Base-by-base conservation (phyloP, 2,888 invertebrate species). In the Empis stercorea region DNA sequence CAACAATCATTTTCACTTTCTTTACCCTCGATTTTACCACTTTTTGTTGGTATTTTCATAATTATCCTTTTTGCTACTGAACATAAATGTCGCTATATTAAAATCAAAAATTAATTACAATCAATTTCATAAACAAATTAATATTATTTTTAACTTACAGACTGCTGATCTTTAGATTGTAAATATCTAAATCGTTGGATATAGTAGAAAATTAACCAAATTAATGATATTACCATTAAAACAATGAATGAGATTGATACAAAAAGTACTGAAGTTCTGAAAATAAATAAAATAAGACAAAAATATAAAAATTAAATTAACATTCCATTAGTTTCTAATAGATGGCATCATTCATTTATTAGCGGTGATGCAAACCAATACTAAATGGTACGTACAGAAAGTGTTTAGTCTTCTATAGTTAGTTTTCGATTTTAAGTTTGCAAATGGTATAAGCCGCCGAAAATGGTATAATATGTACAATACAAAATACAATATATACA, bases 161-260 rank as follows among this genome's bases (percentile, higher is more conserved):
- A 91, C 55, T 95, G 78, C 62, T 89, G 78, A 65, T 95, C 93
- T 71, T 94, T 95, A 50, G 93, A 92, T 68, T 94, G 91, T 51
- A 93, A 84, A 65, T 94, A 93, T 51, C 94, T 76, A 71, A 94
- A 93, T 56, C 93, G 75, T 71, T 95, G 94, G 45, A 95, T 86
- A 69, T 95, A 95, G 73, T 95, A 95, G 73, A 94, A 94, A 51
- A 94, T 84, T 38, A 95, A 79, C 94, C 94, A 95, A 17, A 93
- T 89, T 58, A 94, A 73, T 2, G 92, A 92, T 55, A 94, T 92
- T 58, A 93, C 84, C 91, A 94, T 92, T 57, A 94, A 74, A 51
- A 95, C 87, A 57, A 94, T 91, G 73, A 95, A 94, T 2, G 93
- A 93, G 56, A 94, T 88, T 52, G 93, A 92, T 48, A 95, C 93